These are phyloP conservation scores for Acholoe squamosa DNA, from an alignment of 2,888 invertebrate species.

Conservation along the genomic window DNA sequence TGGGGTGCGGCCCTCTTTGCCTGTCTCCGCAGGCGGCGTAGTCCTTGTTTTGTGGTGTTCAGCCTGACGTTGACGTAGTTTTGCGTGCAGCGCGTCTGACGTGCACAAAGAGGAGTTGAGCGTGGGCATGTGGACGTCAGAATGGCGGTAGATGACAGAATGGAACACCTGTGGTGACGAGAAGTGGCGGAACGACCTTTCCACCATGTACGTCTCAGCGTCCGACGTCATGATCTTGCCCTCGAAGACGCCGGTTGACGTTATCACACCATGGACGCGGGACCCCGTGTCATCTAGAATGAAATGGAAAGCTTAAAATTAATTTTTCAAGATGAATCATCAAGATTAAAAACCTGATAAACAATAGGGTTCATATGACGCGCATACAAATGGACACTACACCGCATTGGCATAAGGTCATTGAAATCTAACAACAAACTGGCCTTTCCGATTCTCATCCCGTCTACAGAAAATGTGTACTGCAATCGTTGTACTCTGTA, in stretches of 20 bases:
- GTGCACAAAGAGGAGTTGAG: conserved; percentile 71
- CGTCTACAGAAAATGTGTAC: too few species aligned
- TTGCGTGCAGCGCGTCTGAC: conserved; percentile 72
- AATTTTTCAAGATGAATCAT: too few species aligned
- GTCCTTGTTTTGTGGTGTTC: neutral
- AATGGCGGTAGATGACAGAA: conserved; percentile 95
- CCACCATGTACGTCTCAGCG: conserved; percentile 91
- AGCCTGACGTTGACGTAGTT: conserved; percentile 69
- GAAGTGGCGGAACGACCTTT: conserved; percentile 95
- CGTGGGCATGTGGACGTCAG: conserved; percentile 89
- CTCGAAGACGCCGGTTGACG: conserved; percentile 93
- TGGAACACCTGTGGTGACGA: conserved; percentile 88
- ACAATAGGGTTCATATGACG: too few species aligned
- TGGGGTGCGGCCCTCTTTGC: neutral
- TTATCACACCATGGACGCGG: conserved; percentile 92
- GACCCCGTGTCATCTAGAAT: conserved; percentile 84
- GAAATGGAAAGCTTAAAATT: too few species aligned
- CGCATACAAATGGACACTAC: too few species aligned
- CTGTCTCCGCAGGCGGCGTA: neutral
- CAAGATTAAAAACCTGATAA: too few species aligned
- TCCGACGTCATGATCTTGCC: conserved; percentile 89
- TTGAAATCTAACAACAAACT: too few species aligned
- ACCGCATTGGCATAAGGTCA: too few species aligned
- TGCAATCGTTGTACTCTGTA: too few species aligned
- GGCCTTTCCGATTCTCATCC: too few species aligned